A percentile compares a stretch with the other conserved stretches of the same genome.
These are phyloP conservation scores for Echiichthys vipera DNA, from an alignment of 2,797 vertebrate genomes.

Conservation along the genomic window DNA sequence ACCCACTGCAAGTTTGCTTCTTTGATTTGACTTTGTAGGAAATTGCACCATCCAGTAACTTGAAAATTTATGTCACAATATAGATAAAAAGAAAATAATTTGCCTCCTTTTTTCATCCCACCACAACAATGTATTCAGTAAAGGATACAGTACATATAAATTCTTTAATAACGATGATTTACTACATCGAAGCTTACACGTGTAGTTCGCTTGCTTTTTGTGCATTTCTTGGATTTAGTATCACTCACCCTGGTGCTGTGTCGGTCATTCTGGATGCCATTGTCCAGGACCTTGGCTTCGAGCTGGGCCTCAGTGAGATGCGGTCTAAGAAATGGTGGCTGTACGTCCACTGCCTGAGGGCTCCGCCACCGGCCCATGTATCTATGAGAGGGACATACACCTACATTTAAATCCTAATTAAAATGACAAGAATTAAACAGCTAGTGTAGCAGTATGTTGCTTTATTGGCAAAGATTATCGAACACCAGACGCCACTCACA, in stretches of 20 bases:
- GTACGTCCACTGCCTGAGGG: slow-evolving; percentile 87
- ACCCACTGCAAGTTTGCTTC: too few species aligned
- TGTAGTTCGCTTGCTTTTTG: neutral
- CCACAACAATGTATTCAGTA: neutral
- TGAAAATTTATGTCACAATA: neutral
- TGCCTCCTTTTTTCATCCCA: neutral
- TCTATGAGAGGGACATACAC: slow-evolving; percentile 81
- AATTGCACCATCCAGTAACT: too few species aligned
- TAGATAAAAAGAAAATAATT: neutral
- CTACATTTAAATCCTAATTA: neutral
- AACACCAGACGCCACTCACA: neutral
- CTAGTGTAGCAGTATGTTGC: neutral
- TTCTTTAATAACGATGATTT: neutral
- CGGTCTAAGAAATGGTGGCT: slow-evolving; percentile 93
- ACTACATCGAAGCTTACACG: neutral
- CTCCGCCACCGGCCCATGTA: slow-evolving; percentile 90
- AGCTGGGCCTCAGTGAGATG: slow-evolving; percentile 91
- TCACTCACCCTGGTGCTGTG: slow-evolving; percentile 83
- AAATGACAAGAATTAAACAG: neutral
- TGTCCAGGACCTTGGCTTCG: slow-evolving; percentile 94
- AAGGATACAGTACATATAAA: neutral
- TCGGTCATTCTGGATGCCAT: slow-evolving; percentile 94
- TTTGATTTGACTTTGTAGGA: too few species aligned
- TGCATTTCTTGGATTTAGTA: neutral
- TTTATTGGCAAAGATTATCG: neutral